Conservation (phyloP, 1,140 invertebrate genomes). For the Penaeus vannamei region DNA sequence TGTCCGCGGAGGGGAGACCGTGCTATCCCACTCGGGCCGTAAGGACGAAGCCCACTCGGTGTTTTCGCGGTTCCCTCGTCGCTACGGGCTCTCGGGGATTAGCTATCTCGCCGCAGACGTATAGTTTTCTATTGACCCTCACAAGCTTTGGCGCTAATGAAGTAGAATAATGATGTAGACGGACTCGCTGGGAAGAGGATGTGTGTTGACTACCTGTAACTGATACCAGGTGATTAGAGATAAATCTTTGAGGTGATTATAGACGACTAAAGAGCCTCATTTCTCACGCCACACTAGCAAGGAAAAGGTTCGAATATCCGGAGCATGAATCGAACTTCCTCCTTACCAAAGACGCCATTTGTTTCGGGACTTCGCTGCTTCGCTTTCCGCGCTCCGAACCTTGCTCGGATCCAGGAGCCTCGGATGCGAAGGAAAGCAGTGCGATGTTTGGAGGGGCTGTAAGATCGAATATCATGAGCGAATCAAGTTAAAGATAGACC, state of each 20-base stretch:
- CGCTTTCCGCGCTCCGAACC: too few species aligned
- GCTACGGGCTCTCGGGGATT: too few species aligned
- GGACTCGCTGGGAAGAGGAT: not conserved
- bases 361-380: too few species aligned
- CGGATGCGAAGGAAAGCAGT: too few species aligned
- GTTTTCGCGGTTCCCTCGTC: not conserved
- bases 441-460: too few species aligned
- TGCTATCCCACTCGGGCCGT: too few species aligned
- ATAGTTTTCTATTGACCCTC: slow-evolving; percentile 6
- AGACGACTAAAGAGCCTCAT: slow-evolving; percentile 17
- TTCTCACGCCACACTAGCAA: slow-evolving; percentile 20
- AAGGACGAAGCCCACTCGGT: not conserved
- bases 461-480: too few species aligned
- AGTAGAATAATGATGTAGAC: slow-evolving; percentile 30
- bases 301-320: slow-evolving; percentile 4
- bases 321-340: too few species aligned
- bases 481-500: too few species aligned
- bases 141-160: slow-evolving; percentile 26
- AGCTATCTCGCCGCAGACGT: not conserved
- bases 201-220: slow-evolving; percentile 40
- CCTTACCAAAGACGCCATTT: too few species aligned
- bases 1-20: too few species aligned
- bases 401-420: too few species aligned
- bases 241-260: slow-evolving; percentile 29
- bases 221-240: slow-evolving; percentile 36